Base-by-base conservation (phyloP, 2,888 invertebrate genomes). In the Notocelia uddmanniana region DNA sequence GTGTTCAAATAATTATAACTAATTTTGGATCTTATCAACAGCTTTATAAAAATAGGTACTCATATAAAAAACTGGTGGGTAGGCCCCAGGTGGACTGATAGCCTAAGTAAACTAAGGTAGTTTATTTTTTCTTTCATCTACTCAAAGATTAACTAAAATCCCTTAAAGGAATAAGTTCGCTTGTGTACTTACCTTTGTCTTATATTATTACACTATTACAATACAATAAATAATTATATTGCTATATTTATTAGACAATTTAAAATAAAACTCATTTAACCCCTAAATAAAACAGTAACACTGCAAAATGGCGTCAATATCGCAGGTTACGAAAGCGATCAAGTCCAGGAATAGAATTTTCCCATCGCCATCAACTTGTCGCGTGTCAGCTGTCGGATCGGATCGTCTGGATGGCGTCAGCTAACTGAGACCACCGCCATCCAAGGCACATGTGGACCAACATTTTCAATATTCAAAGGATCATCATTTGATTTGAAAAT, bases 311-410 rank as follows among this genome's bases (percentile, higher is more conserved):
- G 60, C 52, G 52, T 52, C 63, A 69, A 69, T 19, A 37, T n/a
- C 18, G 26, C 19, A 34, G 21, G 41, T 52, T 54, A 23, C 48
- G 60, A 77, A 76, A 72, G 70, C 62, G 72, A 74, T 71, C 59
- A 37, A 34, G 71, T 75, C 78, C 81, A 77, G 78, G 76, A 86
- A 86, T 87, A 88, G 84, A 81, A 73, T 80, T 77, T 84, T 81
- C 82, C 80, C 80, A 81, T 79, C 74, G 73, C 81, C 82, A 83
- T 84, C 82, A 82, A 80, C 78, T 81, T 77, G 79, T 78, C 81
- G 80, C 80, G 80, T 66, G 81, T 76, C 85, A 85, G 83, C 84
- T 88, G 88, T 85, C 88, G 80, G 74, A 73, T 74, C 76, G 71
- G 77, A 79, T 81, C 83, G 80, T 83, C 86, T 81, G 72, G 48